These are phyloP conservation scores for Geophilus truncorum DNA, from an alignment of 2,888 invertebrate species.

Conservation along the genomic window DNA sequence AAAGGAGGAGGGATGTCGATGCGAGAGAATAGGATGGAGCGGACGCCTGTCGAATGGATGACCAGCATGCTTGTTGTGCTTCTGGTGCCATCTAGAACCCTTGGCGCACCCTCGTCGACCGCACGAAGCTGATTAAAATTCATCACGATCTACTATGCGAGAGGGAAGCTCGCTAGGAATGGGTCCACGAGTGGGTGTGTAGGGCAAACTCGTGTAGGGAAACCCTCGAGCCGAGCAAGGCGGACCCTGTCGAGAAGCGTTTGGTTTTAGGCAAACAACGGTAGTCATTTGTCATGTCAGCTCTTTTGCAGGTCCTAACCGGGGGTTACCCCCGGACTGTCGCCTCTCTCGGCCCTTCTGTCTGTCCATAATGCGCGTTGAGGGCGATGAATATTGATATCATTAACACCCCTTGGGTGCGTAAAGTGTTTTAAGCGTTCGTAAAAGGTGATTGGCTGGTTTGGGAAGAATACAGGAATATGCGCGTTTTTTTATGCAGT, in stretches of 20 bases:
- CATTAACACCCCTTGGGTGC: conserved; percentile 2
- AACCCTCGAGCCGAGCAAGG: too few species aligned
- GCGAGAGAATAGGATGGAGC: background rate
- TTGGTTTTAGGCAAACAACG: conserved; percentile 4
- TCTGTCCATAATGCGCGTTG: background rate
- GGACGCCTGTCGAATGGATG: conserved; percentile 11
- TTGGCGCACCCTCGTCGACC: background rate
- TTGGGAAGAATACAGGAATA: background rate
- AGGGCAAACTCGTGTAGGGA: too few species aligned
- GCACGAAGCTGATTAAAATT: background rate
- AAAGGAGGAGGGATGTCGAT: background rate
- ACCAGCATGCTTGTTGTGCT: background rate
- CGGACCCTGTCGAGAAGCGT: background rate
- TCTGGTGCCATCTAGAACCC: background rate
- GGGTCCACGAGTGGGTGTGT: background rate
- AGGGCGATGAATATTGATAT: conserved; percentile 10
- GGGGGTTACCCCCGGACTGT: background rate
- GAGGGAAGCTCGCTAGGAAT: background rate
- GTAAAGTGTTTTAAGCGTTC: background rate
- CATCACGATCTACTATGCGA: background rate
- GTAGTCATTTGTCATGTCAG: conserved; percentile 1
- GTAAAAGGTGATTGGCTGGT: background rate
- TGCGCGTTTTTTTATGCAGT: background rate
- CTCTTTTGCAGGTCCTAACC: background rate
- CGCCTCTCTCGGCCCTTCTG: background rate